Percentiles rank a stretch among this genome's conserved stretches.
Conservation (phyloP, 92 coral and sea anemone genomes). For the Parazoanthus atlanticus region DNA sequence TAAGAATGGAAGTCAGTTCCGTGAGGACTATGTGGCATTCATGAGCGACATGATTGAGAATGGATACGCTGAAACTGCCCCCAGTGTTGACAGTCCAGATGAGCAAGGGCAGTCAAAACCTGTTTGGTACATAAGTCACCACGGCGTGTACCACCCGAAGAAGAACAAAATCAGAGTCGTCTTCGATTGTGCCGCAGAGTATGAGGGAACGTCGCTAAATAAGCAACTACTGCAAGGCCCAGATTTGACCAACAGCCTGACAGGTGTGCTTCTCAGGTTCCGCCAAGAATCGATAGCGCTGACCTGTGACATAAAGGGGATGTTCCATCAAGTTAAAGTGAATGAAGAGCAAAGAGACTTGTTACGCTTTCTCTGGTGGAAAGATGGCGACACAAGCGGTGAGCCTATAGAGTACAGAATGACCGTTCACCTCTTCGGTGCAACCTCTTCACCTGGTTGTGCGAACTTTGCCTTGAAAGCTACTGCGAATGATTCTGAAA, state of each 20-base stretch:
- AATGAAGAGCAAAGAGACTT: background rate
- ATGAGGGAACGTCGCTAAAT: slow-evolving; percentile 34
- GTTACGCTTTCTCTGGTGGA: slow-evolving; percentile 21
- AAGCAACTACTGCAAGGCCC: slow-evolving; percentile 58
- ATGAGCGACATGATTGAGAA: slow-evolving; percentile 55
- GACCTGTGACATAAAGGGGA: background rate
- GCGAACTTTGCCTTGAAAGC: slow-evolving; percentile 65
- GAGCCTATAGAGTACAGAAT: slow-evolving; percentile 7
- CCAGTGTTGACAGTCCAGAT: background rate
- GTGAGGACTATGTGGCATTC: slow-evolving; percentile 32
- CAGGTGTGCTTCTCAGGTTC: slow-evolving; percentile 53
- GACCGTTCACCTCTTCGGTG: slow-evolving; percentile 58
- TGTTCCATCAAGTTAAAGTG: slow-evolving; percentile 9
- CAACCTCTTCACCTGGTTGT: slow-evolving; percentile 65
- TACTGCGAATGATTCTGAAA: slow-evolving; percentile 51
- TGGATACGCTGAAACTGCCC: slow-evolving; percentile 52
- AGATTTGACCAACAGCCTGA: slow-evolving; percentile 50
- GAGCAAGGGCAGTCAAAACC: slow-evolving; percentile 1
- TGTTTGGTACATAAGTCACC: slow-evolving; percentile 55
- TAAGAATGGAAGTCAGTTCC: background rate
- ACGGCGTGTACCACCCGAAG: slow-evolving; percentile 62
- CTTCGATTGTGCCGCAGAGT: slow-evolving; percentile 40
- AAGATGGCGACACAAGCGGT: background rate
- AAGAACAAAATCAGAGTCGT: slow-evolving; percentile 37
- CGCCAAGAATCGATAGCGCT: slow-evolving; percentile 51